A percentile compares a stretch with the other conserved stretches of the same genome.
These are phyloP conservation scores for Coptodon rendalli DNA, from an alignment of 2,113 vertebrate species.

Conservation along the genomic window DNA sequence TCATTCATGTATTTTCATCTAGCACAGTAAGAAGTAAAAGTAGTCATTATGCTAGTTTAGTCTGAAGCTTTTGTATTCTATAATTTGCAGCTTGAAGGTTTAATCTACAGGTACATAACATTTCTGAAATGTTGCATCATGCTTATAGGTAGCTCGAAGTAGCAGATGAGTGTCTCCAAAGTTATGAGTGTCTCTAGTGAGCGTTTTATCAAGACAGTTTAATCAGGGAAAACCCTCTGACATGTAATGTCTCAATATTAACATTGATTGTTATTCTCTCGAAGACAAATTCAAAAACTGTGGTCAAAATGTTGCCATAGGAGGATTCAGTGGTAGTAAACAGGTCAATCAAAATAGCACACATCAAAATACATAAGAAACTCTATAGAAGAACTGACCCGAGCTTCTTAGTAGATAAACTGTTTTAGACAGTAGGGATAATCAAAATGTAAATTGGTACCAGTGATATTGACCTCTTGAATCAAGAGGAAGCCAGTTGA, in stretches of 20 bases:
- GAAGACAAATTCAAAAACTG: neutral
- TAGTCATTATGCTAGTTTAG: neutral
- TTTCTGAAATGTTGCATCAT: neutral
- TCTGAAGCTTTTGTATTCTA: neutral
- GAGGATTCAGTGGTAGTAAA: neutral
- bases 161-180: neutral
- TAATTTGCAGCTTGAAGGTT: neutral
- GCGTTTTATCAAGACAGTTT: neutral
- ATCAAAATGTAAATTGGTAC: neutral
- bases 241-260: neutral
- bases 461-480: neutral
- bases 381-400: neutral
- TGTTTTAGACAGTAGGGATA: neutral
- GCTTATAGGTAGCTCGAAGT: accelerated
- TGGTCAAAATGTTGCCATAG: neutral
- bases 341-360: neutral
- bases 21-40: neutral
- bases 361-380: neutral
- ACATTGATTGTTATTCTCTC: neutral
- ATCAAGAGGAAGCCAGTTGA: neutral
- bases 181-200: neutral
- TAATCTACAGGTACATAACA: neutral
- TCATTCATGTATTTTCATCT: neutral
- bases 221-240: neutral
- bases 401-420: neutral